Evolutionary conservation across 2,888 invertebrate species (phyloP).

Genomic region (Calliopum simillimum): DNA sequence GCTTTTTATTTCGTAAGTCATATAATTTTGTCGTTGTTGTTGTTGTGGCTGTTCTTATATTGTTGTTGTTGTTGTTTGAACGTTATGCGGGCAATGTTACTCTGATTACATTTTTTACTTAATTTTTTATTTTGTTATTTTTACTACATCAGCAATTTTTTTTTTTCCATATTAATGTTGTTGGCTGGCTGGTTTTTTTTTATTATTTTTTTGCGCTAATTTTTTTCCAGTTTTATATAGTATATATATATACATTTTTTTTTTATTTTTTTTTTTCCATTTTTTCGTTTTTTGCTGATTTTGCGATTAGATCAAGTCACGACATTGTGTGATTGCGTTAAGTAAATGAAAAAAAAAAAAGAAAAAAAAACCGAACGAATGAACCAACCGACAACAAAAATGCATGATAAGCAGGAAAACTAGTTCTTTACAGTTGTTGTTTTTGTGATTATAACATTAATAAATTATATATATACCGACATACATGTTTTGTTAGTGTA

Average conservation of each 20-base stretch:
- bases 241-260: constrained; percentile 13
- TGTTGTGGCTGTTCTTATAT: constrained; percentile 25
- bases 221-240: constrained; percentile 18
- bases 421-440: background rate
- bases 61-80: constrained; percentile 41
- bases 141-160: background rate
- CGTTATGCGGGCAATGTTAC: background rate
- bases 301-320: constrained; percentile 33
- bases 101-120: constrained; percentile 3
- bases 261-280: constrained; percentile 24
- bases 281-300: constrained; percentile 15
- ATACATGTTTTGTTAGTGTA: background rate
- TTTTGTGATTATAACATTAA: too few relatives aligned
- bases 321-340: constrained; percentile 27
- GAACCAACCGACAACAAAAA: constrained; percentile 5
- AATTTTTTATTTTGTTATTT: background rate
- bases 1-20: constrained; percentile 20
- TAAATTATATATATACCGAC: too few relatives aligned
- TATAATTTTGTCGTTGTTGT: constrained; percentile 2
- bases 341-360: constrained; percentile 24
- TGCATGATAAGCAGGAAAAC: constrained; percentile 10
- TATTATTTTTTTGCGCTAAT: constrained; percentile 27
- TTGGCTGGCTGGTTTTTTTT: background rate
- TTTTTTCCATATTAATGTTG: background rate
- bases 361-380: background rate